Conservation (phyloP, 2,888 invertebrate genomes). For the Liodrosophila aerea region DNA sequence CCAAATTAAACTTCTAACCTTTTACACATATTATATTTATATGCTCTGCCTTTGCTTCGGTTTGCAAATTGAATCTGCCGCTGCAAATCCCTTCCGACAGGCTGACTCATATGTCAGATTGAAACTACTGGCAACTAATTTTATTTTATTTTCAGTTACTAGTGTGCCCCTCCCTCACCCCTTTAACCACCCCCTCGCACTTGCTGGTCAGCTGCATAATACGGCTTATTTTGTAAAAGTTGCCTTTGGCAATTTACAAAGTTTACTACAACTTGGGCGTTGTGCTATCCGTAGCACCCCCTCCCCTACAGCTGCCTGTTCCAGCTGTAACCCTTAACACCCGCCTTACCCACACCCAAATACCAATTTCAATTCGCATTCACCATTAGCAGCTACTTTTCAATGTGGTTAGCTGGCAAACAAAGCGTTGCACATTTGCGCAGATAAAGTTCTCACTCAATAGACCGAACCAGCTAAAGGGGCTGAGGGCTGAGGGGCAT, state of each 20-base stretch:
- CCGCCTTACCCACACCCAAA: conserved; percentile 3
- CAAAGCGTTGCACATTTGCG: conserved; percentile 76
- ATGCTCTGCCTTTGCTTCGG: conserved; percentile 1
- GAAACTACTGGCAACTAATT: conserved; percentile 54
- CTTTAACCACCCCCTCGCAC: not conserved
- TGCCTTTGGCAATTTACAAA: conserved; percentile 75
- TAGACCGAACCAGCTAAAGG: conserved; percentile 24
- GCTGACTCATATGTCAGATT: conserved; percentile 49
- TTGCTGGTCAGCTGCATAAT: conserved; percentile 52
- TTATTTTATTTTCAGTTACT: conserved; percentile 34
- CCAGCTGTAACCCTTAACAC: conserved; percentile 3
- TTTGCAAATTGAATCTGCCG: conserved; percentile 7
- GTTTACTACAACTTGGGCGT: conserved; percentile 64
- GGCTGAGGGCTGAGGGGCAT: too few species aligned
- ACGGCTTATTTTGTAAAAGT: conserved; percentile 74
- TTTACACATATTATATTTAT: not conserved
- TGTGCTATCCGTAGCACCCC: conserved; percentile 18
- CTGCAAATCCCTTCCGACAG: conserved; percentile 38
- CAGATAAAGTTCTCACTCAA: conserved; percentile 75
- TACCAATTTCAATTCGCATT: conserved; percentile 60
- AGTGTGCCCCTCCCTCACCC: too few species aligned
- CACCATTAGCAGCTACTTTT: conserved; percentile 77
- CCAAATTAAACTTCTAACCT: not conserved
- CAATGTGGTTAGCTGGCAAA: conserved; percentile 76
- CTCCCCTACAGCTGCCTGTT: not conserved